A percentile compares a stretch with the other conserved stretches of the same genome.
phyloP scores from a whole-genome alignment of 2,797 vertebrate genomes.

The Xenentodon cancila region DNA sequence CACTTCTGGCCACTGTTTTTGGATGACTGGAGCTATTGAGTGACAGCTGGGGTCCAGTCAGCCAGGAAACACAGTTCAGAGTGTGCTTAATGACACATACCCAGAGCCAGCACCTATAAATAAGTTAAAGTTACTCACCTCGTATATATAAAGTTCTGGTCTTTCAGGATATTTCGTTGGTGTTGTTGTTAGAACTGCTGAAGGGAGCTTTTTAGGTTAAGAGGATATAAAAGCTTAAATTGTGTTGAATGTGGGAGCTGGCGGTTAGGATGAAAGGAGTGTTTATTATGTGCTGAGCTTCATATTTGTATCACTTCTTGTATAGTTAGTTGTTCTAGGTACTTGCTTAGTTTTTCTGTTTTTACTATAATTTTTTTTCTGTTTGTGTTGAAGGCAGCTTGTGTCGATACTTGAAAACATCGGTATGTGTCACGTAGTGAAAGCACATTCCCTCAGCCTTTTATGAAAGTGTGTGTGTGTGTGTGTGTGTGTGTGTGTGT shows the following conservation, averaged over 20 bases:
- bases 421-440: constrained; percentile 45
- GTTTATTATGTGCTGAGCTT: too few species aligned
- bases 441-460: constrained; percentile 40
- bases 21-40: constrained; percentile 54
- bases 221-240: constrained; percentile 6
- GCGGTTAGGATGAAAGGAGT: too few species aligned
- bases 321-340: background rate
- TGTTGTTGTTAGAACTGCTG: constrained; percentile 29
- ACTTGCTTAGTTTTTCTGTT: background rate
- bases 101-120: constrained; percentile 61
- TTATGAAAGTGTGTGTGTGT: constrained; percentile 37
- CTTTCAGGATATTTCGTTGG: constrained; percentile 40
- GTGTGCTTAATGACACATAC: constrained; percentile 29
- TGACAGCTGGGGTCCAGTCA: constrained; percentile 61
- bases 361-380: too few species aligned
- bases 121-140: constrained; percentile 65
- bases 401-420: constrained; percentile 3
- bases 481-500: constrained; percentile 30
- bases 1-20: constrained; percentile 50
- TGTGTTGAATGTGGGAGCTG: constrained; percentile 4
- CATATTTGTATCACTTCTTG: background rate
- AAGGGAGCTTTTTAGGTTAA: constrained; percentile 18
- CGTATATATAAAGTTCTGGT: constrained; percentile 63
- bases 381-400: too few species aligned
- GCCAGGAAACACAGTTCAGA: constrained; percentile 48